Percentiles rank a stretch among this genome's conserved stretches.
Conservation (phyloP, 1,140 invertebrate species). For the Drosophila tropicalis region DNA sequence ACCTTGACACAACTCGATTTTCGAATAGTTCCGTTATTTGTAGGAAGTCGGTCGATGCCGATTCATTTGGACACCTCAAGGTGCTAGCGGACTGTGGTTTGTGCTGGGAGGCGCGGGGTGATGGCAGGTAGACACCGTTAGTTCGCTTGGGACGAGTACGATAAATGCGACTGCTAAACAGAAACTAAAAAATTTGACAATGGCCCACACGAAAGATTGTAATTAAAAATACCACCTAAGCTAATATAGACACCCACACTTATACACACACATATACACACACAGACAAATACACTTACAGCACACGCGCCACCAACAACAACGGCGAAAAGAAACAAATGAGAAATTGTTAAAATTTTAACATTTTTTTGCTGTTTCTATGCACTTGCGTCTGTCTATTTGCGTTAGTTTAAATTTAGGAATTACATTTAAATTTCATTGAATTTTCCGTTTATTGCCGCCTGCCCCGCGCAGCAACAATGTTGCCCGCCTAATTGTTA, state of each 20-base stretch:
- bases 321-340: conserved; percentile 29
- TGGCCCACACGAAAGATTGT: conserved; percentile 36
- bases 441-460: conserved; percentile 10
- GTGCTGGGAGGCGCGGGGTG: conserved; percentile 4
- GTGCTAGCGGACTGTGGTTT: conserved; percentile 24
- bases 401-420: conserved; percentile 24
- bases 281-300: conserved; percentile 28
- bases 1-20: conserved; percentile 47
- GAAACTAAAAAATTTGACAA: conserved; percentile 49
- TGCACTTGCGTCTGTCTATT: conserved; percentile 30
- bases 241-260: conserved; percentile 51
- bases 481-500: conserved; percentile 33
- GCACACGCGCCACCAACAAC: conserved; percentile 41
- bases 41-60: conserved; percentile 41
- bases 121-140: conserved; percentile 52
- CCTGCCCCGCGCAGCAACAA: conserved; percentile 34
- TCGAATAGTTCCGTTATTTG: conserved; percentile 43
- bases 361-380: conserved; percentile 32
- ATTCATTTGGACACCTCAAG: conserved; percentile 40
- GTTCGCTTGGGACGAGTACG: conserved; percentile 19
- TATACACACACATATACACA: conserved; percentile 22
- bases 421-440: conserved; percentile 5
- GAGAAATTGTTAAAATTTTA: conserved; percentile 54
- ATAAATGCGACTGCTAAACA: conserved; percentile 31
- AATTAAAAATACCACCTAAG: conserved; percentile 60